Evolutionary conservation across 2,113 vertebrate species (phyloP).

Genomic region (Mus musculus): GRCm39 chr2:112765001-112765500

Average conservation of each 20-base stretch:
- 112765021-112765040: accelerated
- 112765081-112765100: background rate
- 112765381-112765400: constrained; percentile 15
- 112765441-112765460: background rate
- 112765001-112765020: background rate
- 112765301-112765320: background rate
- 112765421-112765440: background rate
- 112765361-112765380: background rate
- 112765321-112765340: background rate
- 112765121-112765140: background rate
- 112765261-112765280: constrained; percentile 11
- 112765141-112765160: background rate
- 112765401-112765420: background rate
- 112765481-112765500: background rate
- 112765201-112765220: background rate
- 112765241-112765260: background rate
- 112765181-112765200: background rate
- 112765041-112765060: background rate
- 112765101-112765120: background rate
- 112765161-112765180: background rate
- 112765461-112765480: background rate
- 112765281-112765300: background rate
- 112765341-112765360: background rate
- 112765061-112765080: background rate
- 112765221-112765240: background rate